Percentiles rank a stretch among this genome's conserved stretches.
phyloP scores from a whole-genome alignment of 2,113 vertebrate species.

The Scolopax mira region DNA sequence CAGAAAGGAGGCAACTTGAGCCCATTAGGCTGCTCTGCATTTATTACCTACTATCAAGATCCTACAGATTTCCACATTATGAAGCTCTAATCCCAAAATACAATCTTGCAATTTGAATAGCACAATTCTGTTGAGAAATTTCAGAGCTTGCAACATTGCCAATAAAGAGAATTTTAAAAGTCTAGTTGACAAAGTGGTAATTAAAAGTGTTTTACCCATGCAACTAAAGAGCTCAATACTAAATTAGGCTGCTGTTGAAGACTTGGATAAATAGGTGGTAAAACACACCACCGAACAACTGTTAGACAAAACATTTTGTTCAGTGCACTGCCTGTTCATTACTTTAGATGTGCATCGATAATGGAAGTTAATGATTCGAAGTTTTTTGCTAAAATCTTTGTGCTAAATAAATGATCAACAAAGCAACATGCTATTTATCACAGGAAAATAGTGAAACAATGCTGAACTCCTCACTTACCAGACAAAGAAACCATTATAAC shows the following conservation, averaged over 20 bases:
- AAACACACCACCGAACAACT: slow-evolving; percentile 78
- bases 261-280: slow-evolving; percentile 75
- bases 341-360: slow-evolving; percentile 69
- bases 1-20: slow-evolving; percentile 60
- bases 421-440: slow-evolving; percentile 68
- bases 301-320: slow-evolving; percentile 77
- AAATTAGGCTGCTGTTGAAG: slow-evolving; percentile 78
- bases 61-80: slow-evolving; percentile 66
- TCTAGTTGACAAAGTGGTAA: slow-evolving; percentile 75
- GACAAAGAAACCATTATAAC: slow-evolving; percentile 47
- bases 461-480: slow-evolving; percentile 61
- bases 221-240: slow-evolving; percentile 70
- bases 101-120: slow-evolving; percentile 62
- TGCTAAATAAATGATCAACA: slow-evolving; percentile 77
- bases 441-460: slow-evolving; percentile 65
- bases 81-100: slow-evolving; percentile 66
- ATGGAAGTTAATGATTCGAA: slow-evolving; percentile 74
- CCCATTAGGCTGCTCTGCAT: slow-evolving; percentile 49
- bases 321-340: slow-evolving; percentile 74
- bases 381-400: slow-evolving; percentile 74
- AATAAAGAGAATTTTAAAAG: slow-evolving; percentile 70
- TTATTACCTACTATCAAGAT: slow-evolving; percentile 56
- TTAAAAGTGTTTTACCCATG: slow-evolving; percentile 76
- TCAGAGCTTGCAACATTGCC: slow-evolving; percentile 68
- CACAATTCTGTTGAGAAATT: slow-evolving; percentile 63